Conservation (phyloP, 2,797 vertebrate genomes). For the Vespertilio murinus region DNA sequence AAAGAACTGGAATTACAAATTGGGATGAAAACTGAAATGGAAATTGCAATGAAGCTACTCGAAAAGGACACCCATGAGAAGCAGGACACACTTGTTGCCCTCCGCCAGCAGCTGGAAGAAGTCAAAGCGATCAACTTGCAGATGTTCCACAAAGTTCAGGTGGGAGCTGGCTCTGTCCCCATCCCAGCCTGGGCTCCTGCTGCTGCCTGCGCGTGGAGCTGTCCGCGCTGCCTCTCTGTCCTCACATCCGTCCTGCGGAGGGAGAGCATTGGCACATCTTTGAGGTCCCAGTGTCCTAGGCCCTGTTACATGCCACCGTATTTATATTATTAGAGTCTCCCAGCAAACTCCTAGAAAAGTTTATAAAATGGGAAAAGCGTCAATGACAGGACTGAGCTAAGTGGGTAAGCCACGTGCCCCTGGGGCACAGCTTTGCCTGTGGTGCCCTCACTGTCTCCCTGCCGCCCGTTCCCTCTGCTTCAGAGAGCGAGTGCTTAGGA, state of each 20-base stretch:
- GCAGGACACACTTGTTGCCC: slow-evolving; percentile 93
- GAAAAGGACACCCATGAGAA: slow-evolving; percentile 99
- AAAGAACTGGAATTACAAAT: slow-evolving; percentile 95
- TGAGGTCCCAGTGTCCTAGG: no score
- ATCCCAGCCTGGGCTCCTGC: not conserved
- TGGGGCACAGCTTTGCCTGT: not conserved
- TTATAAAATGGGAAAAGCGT: not conserved
- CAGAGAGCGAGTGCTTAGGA: not conserved
- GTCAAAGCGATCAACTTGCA: slow-evolving; percentile 97
- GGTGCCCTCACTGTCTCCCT: not conserved
- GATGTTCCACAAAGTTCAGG: slow-evolving; percentile 98
- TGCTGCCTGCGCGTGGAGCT: not conserved
- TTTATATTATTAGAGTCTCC: not conserved
- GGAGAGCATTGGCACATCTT: not conserved
- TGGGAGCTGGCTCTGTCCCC: slow-evolving; percentile 54
- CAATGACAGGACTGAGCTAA: not conserved
- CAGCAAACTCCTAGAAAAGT: not conserved
- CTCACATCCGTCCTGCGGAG: rapidly evolving
- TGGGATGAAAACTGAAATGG: slow-evolving; percentile 97
- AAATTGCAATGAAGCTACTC: slow-evolving; percentile 97
- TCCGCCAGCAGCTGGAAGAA: slow-evolving; percentile 95
- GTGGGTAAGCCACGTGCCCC: not conserved
- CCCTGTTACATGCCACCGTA: rapidly evolving
- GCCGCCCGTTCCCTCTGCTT: not conserved
- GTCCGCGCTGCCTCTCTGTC: rapidly evolving